phyloP scores from a whole-genome alignment of 2,888 invertebrate species.

The Chrysolina americana region DNA sequence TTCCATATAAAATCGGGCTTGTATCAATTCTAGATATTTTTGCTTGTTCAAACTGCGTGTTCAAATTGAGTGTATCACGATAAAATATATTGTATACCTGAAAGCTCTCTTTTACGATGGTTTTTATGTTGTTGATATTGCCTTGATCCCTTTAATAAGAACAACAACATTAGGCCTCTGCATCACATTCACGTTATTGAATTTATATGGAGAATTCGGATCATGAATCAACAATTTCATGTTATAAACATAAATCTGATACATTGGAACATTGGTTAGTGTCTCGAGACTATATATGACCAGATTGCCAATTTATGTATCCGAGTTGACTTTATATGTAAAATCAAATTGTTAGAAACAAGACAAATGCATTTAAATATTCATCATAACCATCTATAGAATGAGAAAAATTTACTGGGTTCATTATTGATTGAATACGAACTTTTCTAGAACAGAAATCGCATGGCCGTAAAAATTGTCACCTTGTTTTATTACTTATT shows the following conservation, averaged over 20 bases:
- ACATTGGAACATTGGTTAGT: slow-evolving; percentile 31
- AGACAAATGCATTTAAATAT: slow-evolving; percentile 45
- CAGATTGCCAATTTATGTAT: slow-evolving; percentile 47
- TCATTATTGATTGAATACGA: no score
- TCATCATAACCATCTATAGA: slow-evolving; percentile 44
- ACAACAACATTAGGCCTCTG: slow-evolving; percentile 4
- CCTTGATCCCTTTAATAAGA: slow-evolving; percentile 3
- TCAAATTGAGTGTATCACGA: no score
- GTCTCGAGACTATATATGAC: slow-evolving; percentile 43
- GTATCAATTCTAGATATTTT: no score
- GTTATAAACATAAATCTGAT: slow-evolving; percentile 36
- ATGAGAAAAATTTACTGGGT: slow-evolving; percentile 23
- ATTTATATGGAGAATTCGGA: slow-evolving; percentile 24
- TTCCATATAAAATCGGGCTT: no score
- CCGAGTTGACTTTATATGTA: slow-evolving; percentile 47
- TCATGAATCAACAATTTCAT: slow-evolving; percentile 34
- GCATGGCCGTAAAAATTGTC: no score
- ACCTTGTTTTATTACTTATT: no score
- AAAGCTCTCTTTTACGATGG: not conserved
- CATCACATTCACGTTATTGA: slow-evolving; percentile 8
- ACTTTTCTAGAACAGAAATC: not conserved
- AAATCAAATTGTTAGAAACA: slow-evolving; percentile 44
- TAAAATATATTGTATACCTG: no score
- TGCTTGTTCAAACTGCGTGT: no score
- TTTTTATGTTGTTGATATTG: not conserved